Evolutionary conservation across 2,797 vertebrate species (phyloP), one percentile per base, ranked within the genome.

Genomic region (Discoglossus pictus): DNA sequence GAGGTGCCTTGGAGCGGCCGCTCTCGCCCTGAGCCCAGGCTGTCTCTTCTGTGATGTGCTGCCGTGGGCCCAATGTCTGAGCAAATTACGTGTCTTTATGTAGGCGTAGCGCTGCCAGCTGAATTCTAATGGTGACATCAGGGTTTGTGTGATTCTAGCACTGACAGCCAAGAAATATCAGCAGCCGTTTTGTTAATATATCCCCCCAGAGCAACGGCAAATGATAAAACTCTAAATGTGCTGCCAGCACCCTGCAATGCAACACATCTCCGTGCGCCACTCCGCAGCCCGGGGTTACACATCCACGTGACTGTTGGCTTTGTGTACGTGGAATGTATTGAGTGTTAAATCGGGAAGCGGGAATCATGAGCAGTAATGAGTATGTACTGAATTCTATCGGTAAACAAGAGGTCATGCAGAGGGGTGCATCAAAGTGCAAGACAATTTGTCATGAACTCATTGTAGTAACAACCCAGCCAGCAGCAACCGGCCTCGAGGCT

Each of bases 81-180:
- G 10, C 5, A 36, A 75, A 53, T 10, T 43, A 48, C 7, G 20
- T 1, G 53, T 25, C 38, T 64, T 58, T 24, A 43, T 10, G 35
- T 13, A 36, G 27, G 39, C 5, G 4, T 17, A 58, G 17, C 50
- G 36, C 44, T 63, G 38, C 24, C 44, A 62, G 43, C 20, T 44
- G 9, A 62, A 61, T 63, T 1, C 0, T 43, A 70, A 62, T 1
- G 21, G 72, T 61, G 34, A 54, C 38, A 63, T 23, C 18, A 31
- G 17, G 9, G 44, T 38, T 43, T 46, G 15, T 4, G 8, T 36
- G 16, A 51, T 47, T 74, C 31, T 34, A 62, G 16, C 44, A 70
- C 12, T 42, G 25, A 61, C 12, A 55, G 56, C 23, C 13, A 38
- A 56, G 23, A 58, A 65, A 58, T 15, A 61, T 1, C 27, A 44